Base-by-base conservation (phyloP, 2,888 invertebrate species). In the Caenorhabditis sp. region DNA sequence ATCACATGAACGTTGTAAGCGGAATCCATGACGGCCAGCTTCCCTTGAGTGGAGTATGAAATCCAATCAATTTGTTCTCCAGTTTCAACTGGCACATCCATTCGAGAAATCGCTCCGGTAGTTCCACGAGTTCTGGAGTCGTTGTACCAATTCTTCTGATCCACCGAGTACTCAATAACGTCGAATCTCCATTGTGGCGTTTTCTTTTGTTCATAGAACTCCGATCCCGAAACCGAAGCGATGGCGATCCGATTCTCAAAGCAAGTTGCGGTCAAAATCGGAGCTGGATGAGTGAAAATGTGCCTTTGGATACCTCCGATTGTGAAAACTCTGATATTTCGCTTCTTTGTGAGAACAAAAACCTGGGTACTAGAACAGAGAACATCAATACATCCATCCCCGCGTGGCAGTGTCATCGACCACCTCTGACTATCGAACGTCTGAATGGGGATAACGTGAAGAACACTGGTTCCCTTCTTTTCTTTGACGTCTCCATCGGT, bases 261-360 rank as follows among this genome's bases (percentile, higher is more conserved):
- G 0, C 95, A 95, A 58, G 95, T 93, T 92, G 96, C 93, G 35
- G 95, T 94, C 5, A 96, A 94, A 19, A 95, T 93, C 6, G 95
- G 94, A 7, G 77, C 85, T 0, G 95, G 95, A 64, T 96, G 92
- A 0, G 95, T 94, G 69, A 96, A 93, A 10, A 95, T 93, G 89
- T 96, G 95, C 90, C 95, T 94, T 93, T 98, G 98, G 0, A 96
- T 95, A 59, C 98, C 98, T 93, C 95, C 95, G 14, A 95, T 94
- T 6, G 96, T 95, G 93, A 95, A 97, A 5, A 98, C 93, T n/a
- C 97, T 93, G 64, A 98, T 93, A 87, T 95, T 94, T 26, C 96
- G 94, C 73, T 94, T 94, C 88, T 94, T 94, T 0, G 96, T 96
- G 1, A 95, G 95, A 73, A 95, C 95, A 0, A 95, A 97, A 35